Base-by-base conservation (phyloP, 2,888 invertebrate genomes). In the Criorhina ranunculi region DNA sequence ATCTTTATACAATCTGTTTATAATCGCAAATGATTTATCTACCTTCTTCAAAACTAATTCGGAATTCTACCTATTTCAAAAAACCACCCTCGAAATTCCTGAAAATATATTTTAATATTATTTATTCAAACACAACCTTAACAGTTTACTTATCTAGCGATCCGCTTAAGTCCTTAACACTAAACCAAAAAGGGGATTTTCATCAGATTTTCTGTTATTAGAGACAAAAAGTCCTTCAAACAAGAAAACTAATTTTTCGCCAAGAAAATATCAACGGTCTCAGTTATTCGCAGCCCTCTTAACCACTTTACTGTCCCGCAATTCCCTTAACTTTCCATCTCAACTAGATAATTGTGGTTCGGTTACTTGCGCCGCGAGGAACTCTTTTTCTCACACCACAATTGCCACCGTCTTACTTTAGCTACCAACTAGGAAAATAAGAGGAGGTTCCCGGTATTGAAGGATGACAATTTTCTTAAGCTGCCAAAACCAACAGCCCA, bases 321-420 rank as follows among this genome's bases (percentile, higher is more conserved):
- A 55, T 42, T 15, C 46, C 33, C 49, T 19, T n/a, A 64, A 64
- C 64, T 64, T 46, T 35, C 55, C 44, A 67, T 76, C 66, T 76
- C 66, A 67, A 57, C 59, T 42, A 76, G 40, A 67, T 76, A 76
- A 76, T 67, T 76, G 66, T 59, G 76, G 49, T 64, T 55, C 44
- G 46, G 64, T 64, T 37, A 72, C 51, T 72, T 72, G 31, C 17
- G 37, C 31, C 33, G 53, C 42, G 73, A 64, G 15, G 35, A 53
- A 35, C 5, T 15, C n/a, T 12, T 35, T 33, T 60, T 8, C 40
- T 42, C 40, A 59, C 8, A 35, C 57, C 49, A 12, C 51, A 11
- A 40, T 17, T 35, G 11, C 35, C 12, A 31, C 6, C 31, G 8
- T 9, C 8, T 37, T 37, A 15, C 19, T n/a, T 37, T 33, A 7